These are phyloP conservation scores for Morelia viridis DNA, from an alignment of 2,797 vertebrate species.

Conservation along the genomic window DNA sequence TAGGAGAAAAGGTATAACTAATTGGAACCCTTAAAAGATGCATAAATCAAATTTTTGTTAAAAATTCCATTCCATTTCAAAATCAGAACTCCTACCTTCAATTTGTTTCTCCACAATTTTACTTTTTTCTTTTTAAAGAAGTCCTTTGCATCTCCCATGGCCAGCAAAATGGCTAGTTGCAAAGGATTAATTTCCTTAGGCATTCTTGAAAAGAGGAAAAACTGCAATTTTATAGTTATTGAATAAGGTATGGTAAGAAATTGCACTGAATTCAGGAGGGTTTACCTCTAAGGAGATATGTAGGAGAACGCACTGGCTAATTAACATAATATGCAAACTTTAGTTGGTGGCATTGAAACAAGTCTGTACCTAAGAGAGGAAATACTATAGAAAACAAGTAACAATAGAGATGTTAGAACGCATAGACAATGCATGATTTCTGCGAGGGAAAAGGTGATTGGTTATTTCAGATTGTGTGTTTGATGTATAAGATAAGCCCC, in stretches of 20 bases:
- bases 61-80: not conserved
- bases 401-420: not conserved
- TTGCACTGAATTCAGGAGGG: not conserved
- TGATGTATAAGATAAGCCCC: not conserved
- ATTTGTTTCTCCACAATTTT: not conserved
- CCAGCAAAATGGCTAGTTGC: not conserved
- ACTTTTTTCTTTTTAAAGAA: not conserved
- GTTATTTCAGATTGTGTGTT: slow-evolving; percentile 13
- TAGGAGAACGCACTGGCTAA: not conserved
- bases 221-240: not conserved
- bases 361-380: not conserved
- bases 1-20: not conserved
- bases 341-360: not conserved
- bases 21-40: not conserved
- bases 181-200: not conserved
- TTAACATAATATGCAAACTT: not conserved
- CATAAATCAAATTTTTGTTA: not conserved
- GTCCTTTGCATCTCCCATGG: not conserved
- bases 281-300: not conserved
- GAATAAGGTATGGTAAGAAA: not conserved
- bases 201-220: not conserved
- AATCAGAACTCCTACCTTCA: not conserved
- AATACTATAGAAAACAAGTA: not conserved
- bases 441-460: not conserved
- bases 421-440: not conserved